Percentiles rank a stretch among this genome's conserved stretches.
Conservation (phyloP, 2,113 vertebrate species). For the Ageneiosus marmoratus region DNA sequence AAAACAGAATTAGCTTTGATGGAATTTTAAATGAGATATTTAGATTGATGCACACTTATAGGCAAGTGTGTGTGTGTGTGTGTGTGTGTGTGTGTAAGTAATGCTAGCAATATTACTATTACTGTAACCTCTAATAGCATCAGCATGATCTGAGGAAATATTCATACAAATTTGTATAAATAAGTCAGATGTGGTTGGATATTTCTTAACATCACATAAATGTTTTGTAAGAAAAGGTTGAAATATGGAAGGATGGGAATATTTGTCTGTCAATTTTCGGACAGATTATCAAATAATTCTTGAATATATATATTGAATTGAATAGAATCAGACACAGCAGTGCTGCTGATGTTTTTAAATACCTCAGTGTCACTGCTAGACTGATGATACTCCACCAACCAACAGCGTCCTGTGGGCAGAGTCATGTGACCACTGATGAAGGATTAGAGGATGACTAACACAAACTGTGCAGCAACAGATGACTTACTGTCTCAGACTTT, state of each 20-base stretch:
- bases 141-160: background rate
- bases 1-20: constrained; percentile 58
- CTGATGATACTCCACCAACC: no score
- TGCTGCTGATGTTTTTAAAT: no score
- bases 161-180: background rate
- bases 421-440: no score
- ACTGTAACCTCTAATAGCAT: background rate
- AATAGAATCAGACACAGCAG: no score
- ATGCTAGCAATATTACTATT: background rate
- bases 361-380: no score
- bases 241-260: background rate
- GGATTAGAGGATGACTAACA: no score
- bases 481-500: no score
- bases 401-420: no score
- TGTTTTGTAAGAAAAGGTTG: background rate
- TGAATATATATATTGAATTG: no score
- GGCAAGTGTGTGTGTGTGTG: constrained; percentile 10
- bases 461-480: no score
- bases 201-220: background rate
- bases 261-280: background rate
- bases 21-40: constrained; percentile 58
- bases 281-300: background rate
- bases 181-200: background rate
- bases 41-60: constrained; percentile 30
- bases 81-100: constrained; percentile 32